Conservation (phyloP, 2,888 invertebrate species). For the Strigamia crassipes region DNA sequence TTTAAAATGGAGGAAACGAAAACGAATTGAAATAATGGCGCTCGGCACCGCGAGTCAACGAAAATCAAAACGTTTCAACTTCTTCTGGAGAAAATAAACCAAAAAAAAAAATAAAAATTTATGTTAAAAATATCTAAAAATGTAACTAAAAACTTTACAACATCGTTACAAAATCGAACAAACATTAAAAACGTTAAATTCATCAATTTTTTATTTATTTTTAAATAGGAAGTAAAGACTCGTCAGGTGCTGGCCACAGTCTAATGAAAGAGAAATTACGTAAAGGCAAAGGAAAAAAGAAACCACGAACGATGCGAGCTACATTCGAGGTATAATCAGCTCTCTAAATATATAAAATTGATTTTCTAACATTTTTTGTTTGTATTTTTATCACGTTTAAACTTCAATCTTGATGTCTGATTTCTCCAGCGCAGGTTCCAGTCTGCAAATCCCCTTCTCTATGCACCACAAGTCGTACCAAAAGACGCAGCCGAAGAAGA, state of each 20-base stretch:
- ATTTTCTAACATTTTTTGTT: too few species aligned
- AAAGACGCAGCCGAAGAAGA: conserved; percentile 56
- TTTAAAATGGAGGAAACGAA: conserved; percentile 46
- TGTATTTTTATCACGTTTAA: not conserved
- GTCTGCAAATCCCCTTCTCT: conserved; percentile 60
- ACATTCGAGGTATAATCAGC: conserved; percentile 50
- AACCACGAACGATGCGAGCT: conserved; percentile 49
- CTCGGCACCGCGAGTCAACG: not conserved
- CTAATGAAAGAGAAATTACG: conserved; percentile 50
- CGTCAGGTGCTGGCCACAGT: conserved; percentile 46
- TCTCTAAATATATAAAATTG: not conserved
- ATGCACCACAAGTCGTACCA: conserved; percentile 58
- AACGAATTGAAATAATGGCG: not conserved
- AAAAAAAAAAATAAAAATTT: too few species aligned
- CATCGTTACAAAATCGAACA: too few species aligned
- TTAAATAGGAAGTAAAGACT: conserved; percentile 53
- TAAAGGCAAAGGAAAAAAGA: conserved; percentile 51
- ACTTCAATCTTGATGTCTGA: not conserved
- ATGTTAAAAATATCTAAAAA: too few species aligned
- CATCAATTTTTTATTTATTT: conserved; percentile 20
- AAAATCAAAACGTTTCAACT: not conserved
- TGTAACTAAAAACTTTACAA: too few species aligned
- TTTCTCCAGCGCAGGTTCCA: conserved; percentile 54
- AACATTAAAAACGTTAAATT: too few species aligned
- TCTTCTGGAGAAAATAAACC: not conserved